phyloP scores from a whole-genome alignment of 1,140 invertebrate species.

The Parasteatoda tepidariorum region DNA sequence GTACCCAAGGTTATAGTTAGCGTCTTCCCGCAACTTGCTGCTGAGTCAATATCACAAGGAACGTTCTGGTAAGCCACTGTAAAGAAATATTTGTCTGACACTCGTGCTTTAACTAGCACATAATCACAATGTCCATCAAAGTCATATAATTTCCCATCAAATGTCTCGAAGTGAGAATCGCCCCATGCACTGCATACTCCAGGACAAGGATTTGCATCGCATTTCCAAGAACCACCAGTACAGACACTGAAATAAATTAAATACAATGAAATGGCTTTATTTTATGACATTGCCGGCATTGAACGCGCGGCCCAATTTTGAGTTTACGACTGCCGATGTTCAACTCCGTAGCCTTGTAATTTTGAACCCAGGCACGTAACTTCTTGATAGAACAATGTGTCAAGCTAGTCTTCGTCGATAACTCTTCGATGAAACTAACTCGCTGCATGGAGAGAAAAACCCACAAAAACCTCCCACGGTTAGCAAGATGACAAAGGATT shows the following conservation, averaged over 20 bases:
- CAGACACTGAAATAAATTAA: slow-evolving; percentile 24
- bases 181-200: slow-evolving; percentile 83
- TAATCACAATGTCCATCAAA: slow-evolving; percentile 66
- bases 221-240: slow-evolving; percentile 31
- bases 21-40: slow-evolving; percentile 87
- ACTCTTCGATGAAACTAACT: no score
- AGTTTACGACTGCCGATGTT: no score
- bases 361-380: no score
- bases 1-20: slow-evolving; percentile 75
- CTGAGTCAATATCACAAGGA: slow-evolving; percentile 81
- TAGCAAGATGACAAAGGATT: no score
- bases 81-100: slow-evolving; percentile 58
- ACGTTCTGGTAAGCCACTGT: slow-evolving; percentile 75
- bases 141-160: slow-evolving; percentile 77
- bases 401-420: no score
- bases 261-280: not conserved
- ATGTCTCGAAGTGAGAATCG: slow-evolving; percentile 84
- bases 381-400: no score
- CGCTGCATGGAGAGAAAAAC: no score
- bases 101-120: slow-evolving; percentile 68
- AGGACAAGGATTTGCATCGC: slow-evolving; percentile 23
- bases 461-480: no score
- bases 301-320: no score
- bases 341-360: no score
- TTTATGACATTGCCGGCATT: no score